Percentiles rank a stretch among this genome's conserved stretches.
Evolutionary conservation across 2,888 invertebrate genomes (phyloP).

Genomic region (Euzophera pinguis): DNA sequence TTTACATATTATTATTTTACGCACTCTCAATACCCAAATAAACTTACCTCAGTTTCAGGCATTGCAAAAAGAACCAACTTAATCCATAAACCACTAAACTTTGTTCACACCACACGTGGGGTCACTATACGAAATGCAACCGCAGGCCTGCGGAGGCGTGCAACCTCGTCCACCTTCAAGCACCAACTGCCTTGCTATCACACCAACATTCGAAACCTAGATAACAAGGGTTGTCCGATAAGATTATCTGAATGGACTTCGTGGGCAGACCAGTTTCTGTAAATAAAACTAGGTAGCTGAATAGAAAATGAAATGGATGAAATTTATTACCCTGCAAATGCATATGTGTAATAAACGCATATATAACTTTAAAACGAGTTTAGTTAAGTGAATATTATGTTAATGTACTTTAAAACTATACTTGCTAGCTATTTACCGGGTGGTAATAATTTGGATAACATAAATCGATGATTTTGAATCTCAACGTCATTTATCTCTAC

Average conservation of each 20-base stretch:
- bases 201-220: not conserved
- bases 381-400: too few relatives aligned
- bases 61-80: not conserved
- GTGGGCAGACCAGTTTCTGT: constrained; percentile 1
- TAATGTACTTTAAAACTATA: too few relatives aligned
- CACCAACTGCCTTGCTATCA: constrained; percentile 1
- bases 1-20: too few relatives aligned
- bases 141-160: not conserved
- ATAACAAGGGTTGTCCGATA: constrained; percentile 10
- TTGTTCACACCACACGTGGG: not conserved
- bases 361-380: too few relatives aligned
- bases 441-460: too few relatives aligned
- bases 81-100: not conserved
- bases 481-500: too few relatives aligned
- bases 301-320: not conserved
- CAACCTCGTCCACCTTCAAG: not conserved
- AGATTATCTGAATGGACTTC: constrained; percentile 6
- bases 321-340: too few relatives aligned
- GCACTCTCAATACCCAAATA: not conserved
- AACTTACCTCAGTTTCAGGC: not conserved
- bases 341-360: too few relatives aligned
- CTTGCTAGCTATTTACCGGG: too few relatives aligned
- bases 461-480: too few relatives aligned
- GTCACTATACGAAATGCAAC: not conserved
- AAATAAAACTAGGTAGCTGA: not conserved